These are phyloP conservation scores for Boulengeromyrus knoepffleri DNA, from an alignment of 2,113 vertebrate species.

Conservation along the genomic window DNA sequence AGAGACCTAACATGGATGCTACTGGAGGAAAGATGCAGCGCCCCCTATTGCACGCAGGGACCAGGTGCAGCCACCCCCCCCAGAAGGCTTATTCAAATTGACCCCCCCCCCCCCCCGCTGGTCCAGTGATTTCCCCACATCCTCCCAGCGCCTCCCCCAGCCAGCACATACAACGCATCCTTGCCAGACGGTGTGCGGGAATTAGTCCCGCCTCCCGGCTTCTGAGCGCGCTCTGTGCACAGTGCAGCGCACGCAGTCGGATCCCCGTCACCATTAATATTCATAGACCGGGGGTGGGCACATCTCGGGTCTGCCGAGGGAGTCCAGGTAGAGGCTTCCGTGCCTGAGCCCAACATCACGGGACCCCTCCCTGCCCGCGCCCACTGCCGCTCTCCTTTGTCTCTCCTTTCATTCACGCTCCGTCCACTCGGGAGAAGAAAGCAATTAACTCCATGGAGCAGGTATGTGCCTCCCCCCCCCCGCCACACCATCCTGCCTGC, in stretches of 20 bases:
- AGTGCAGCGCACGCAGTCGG: neutral
- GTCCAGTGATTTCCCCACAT: neutral
- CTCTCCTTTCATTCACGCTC: slow-evolving; percentile 15
- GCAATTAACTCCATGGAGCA: neutral
- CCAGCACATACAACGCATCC: slow-evolving; percentile 26
- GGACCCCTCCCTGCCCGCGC: slow-evolving; percentile 20
- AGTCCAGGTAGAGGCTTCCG: slow-evolving; percentile 27
- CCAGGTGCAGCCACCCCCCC: neutral
- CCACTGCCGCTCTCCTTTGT: slow-evolving; percentile 11
- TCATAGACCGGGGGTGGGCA: neutral
- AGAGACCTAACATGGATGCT: neutral
- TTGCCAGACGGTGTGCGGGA: slow-evolving; percentile 40
- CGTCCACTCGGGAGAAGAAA: neutral
- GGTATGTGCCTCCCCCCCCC: neutral
- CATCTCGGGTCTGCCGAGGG: neutral
- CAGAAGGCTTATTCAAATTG: neutral
- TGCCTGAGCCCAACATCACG: slow-evolving; percentile 29
- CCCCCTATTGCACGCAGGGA: neutral
- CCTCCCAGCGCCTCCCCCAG: neutral
- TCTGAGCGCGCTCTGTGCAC: slow-evolving; percentile 6
- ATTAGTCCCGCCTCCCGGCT: slow-evolving; percentile 44
- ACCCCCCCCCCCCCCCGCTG: neutral
- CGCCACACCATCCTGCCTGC: neutral
- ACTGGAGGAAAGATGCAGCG: neutral
- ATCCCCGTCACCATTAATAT: slow-evolving; percentile 16